Percentiles rank a stretch among this genome's conserved stretches.
Evolutionary conservation across 2,888 invertebrate species (phyloP).

Genomic region (Athripsodes cinereus): DNA sequence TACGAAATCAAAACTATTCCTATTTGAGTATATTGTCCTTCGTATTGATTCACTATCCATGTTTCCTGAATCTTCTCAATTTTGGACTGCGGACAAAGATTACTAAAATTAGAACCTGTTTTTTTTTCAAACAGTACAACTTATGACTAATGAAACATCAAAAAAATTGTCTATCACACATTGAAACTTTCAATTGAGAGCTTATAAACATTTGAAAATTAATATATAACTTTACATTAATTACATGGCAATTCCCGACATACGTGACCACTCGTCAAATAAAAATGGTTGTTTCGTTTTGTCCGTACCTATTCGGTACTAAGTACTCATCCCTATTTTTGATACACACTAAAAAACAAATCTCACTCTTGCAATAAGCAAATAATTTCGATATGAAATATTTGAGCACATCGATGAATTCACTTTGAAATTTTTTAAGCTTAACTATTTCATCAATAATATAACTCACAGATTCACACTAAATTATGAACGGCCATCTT

Average conservation of each 20-base stretch:
- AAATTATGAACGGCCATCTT: background rate
- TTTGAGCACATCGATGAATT: too few relatives aligned
- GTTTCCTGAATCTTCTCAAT: background rate
- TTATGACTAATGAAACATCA: background rate
- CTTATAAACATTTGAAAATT: slow-evolving; percentile 1
- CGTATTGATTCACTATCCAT: slow-evolving; percentile 18
- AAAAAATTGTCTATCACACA: too few relatives aligned
- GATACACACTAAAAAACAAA: background rate
- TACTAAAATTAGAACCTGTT: background rate
- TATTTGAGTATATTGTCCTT: slow-evolving; percentile 30
- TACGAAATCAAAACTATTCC: slow-evolving; percentile 48
- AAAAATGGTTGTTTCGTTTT: slow-evolving; percentile 40
- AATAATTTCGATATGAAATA: too few relatives aligned
- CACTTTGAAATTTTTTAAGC: too few relatives aligned
- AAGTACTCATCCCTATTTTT: background rate
- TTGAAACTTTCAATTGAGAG: too few relatives aligned
- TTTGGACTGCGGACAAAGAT: background rate
- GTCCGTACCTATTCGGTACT: background rate
- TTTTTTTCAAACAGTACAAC: background rate
- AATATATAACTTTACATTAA: background rate
- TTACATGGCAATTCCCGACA: slow-evolving; percentile 30
- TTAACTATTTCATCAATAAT: too few relatives aligned
- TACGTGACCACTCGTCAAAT: slow-evolving; percentile 51
- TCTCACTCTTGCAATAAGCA: too few relatives aligned
- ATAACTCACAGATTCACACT: too few relatives aligned